phyloP scores from a whole-genome alignment of 2,888 invertebrate genomes.

The Bibio marci region DNA sequence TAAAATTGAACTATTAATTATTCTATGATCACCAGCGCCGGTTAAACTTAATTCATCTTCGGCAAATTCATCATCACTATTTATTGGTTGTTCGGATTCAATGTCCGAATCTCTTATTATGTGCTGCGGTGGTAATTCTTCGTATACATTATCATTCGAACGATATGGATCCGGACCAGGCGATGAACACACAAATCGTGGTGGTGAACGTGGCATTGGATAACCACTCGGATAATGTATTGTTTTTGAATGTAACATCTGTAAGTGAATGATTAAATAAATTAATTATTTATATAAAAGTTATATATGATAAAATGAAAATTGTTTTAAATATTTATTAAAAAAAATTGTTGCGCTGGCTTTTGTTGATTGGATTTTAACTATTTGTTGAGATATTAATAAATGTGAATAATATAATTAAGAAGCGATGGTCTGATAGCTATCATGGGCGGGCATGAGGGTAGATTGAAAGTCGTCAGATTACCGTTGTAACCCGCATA shows the following conservation, averaged over 20 bases:
- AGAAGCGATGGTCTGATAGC: too few relatives aligned
- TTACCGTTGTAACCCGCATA: too few relatives aligned
- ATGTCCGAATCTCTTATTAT: slow-evolving; percentile 35
- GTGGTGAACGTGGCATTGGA: slow-evolving; percentile 36
- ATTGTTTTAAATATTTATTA: too few relatives aligned
- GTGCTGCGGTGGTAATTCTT: slow-evolving; percentile 52
- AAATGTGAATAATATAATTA: too few relatives aligned
- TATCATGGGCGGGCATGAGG: too few relatives aligned
- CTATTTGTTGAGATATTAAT: too few relatives aligned
- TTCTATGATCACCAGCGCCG: slow-evolving; percentile 26
- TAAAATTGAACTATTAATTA: neutral
- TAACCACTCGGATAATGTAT: slow-evolving; percentile 42
- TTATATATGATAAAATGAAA: too few relatives aligned
- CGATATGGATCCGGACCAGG: slow-evolving; percentile 48
- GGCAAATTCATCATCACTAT: slow-evolving; percentile 71
- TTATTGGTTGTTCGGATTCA: slow-evolving; percentile 42
- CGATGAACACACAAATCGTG: slow-evolving; percentile 54
- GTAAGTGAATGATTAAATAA: slow-evolving; percentile 22
- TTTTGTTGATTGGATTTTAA: too few relatives aligned
- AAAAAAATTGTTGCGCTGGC: too few relatives aligned
- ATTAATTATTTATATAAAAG: neutral
- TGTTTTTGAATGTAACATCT: slow-evolving; percentile 57
- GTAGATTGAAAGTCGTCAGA: too few relatives aligned
- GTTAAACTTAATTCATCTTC: slow-evolving; percentile 59
- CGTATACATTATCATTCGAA: slow-evolving; percentile 59